phyloP scores from a whole-genome alignment of 2,113 vertebrate genomes.

The Pterophyllum scalare region DNA sequence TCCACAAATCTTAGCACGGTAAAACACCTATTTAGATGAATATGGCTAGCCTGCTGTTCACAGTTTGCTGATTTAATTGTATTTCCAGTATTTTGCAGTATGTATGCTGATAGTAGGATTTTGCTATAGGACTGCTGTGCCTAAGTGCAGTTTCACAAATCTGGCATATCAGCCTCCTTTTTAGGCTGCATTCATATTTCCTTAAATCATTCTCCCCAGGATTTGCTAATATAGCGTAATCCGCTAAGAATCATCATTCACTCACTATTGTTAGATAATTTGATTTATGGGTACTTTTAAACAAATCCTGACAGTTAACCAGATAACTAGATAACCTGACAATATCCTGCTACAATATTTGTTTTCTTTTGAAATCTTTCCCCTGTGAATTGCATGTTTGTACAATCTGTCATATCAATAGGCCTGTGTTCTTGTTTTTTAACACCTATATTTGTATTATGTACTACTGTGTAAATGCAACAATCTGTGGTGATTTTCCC shows the following conservation, averaged over 20 bases:
- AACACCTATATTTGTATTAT: no score
- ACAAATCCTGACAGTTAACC: neutral
- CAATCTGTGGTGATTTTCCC: no score
- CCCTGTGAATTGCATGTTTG: neutral
- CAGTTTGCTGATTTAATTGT: no score
- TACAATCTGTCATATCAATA: neutral
- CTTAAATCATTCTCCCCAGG: neutral
- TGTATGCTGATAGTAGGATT: neutral
- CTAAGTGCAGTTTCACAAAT: neutral
- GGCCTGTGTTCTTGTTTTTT: no score
- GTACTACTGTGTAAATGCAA: no score
- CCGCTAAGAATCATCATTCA: neutral
- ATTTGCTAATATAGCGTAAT: neutral
- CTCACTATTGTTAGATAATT: neutral
- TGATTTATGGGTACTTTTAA: neutral
- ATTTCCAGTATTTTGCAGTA: no score
- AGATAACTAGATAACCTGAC: no score
- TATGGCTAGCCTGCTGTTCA: neutral
- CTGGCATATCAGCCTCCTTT: neutral
- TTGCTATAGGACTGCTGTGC: neutral
- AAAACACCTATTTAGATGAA: neutral
- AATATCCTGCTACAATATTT: neutral
- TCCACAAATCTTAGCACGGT: neutral
- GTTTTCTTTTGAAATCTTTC: neutral
- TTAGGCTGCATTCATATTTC: neutral